Evolutionary conservation across 2,797 vertebrate genomes (phyloP), one percentile per base, ranked within the genome.

Genomic region (Crypturellus tataupa): DNA sequence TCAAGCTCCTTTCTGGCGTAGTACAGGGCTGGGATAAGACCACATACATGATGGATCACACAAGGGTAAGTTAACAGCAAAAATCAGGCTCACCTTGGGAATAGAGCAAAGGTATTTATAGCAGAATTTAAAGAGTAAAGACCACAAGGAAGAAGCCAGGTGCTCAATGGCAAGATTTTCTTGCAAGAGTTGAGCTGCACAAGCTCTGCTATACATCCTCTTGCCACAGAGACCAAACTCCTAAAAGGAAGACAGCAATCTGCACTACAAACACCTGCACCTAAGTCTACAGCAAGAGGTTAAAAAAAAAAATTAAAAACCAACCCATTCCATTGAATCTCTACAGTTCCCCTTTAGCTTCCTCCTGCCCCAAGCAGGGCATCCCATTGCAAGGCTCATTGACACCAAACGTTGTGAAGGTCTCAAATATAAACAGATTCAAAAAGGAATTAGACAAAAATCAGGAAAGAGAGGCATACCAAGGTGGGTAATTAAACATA

Each of bases 381-480:
- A 71, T 62, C 77, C 53, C 91, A 65, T 40, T 7, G 13, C 91
- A 91, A 84, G 70, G 80, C 65, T 86, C 49, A 1, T 24, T 72
- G 73, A 80, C 80, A 42, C 70, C 2, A 4, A 65, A 64, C 64
- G 73, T 25, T 80, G 62, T 53, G 80, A 62, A 95, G 77, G 77
- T 49, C 69, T 49, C 58, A 44, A 68, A 4, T 47, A 69, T 12
- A 51, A 75, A 62, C 3, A 15, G 35, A 37, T 59, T 91, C 83
- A 85, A 71, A 64, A 65, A 83, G 24, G 53, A 37, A 93, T 85
- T 83, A 80, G 88, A 69, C 8, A 86, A 68, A 46, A 46, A 27
- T 87, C 64, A 80, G 71, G 81, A 77, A 42, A 89, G 75, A 84
- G 37, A 93, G 71, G 75, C 67, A 94, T 73, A 72, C 49, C 59